Evolutionary conservation across 1,140 invertebrate species (phyloP), one percentile per base, ranked within the genome.

Genomic region (Tetranychus urticae): DNA sequence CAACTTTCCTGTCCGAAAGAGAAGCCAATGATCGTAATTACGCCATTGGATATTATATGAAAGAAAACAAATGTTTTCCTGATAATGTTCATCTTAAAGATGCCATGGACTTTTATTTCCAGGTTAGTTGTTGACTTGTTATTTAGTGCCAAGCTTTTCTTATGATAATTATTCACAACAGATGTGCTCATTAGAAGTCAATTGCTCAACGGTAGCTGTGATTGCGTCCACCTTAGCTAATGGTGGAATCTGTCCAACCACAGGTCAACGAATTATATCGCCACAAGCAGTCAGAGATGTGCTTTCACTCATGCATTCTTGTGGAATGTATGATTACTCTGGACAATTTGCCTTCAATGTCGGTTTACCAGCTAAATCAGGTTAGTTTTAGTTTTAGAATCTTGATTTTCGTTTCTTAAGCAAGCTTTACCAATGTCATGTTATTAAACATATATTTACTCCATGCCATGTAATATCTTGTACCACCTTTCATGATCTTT

Each of bases 291-390:
- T 76, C 46, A 66, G 77, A n/a, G 75, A 79, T 67, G 77, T 76
- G 5, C 69, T 79, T 13, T 75, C 76, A 1, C 75, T 97, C 12
- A 97, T 97, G 92, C 88, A 94, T 73, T 92, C 88, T 59, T 97
- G 92, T 72, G 92, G 92, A 67, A 97, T 96, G 85, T 90, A 96
- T 69, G 90, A 97, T 71, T 96, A 94, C 70, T 93, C 88, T 1
- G 92, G 92, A n/a, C 88, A 94, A 73, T 97, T 97, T 74, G 90
- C 91, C 47, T 97, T 97, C 71, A 88, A 90, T 78, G 84, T 97
- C 37, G 93, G 93, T 8, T 77, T 97, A 54, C 93, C 93, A n/a
- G 90, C 89, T 13, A 97, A 97, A 74, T 96, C 92, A 0, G 91
- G 50, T 52, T 10, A 48, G 58, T 64, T 48, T 47, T 6, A 42